Percentiles rank a stretch among this genome's conserved stretches.
phyloP scores from a whole-genome alignment of 2,797 vertebrate species.

The Tenualosa thibaudeaui region DNA sequence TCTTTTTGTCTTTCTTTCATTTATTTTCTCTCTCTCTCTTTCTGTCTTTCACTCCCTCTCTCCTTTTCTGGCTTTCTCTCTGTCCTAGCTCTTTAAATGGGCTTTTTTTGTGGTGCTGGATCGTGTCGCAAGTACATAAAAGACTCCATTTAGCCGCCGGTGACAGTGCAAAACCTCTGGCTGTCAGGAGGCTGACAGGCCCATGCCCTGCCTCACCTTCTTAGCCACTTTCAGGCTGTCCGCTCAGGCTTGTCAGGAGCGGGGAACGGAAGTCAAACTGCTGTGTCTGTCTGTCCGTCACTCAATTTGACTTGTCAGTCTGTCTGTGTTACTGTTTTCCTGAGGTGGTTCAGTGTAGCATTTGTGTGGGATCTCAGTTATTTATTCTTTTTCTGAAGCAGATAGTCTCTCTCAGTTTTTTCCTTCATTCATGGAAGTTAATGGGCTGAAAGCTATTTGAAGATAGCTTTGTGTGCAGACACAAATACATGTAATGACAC shows the following conservation, averaged over 20 bases:
- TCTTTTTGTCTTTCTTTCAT: not conserved
- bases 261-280: not conserved
- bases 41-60: not conserved
- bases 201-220: slow-evolving; percentile 10
- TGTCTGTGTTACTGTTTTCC: not conserved
- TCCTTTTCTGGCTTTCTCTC: slow-evolving; percentile 21
- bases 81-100: slow-evolving; percentile 60
- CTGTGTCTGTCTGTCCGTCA: not conserved
- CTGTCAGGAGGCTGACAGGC: slow-evolving; percentile 22
- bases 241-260: not conserved
- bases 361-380: not conserved
- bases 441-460: not conserved
- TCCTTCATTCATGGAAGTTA: not conserved
- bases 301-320: not conserved
- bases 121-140: slow-evolving; percentile 52
- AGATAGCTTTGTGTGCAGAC: not conserved
- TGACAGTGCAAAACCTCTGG: slow-evolving; percentile 48
- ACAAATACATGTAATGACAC: slow-evolving; percentile 5
- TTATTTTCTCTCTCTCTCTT: not conserved
- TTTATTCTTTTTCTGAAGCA: not conserved
- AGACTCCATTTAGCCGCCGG: slow-evolving; percentile 57
- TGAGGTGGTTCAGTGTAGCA: not conserved
- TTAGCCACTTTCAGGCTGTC: not conserved
- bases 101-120: slow-evolving; percentile 40
- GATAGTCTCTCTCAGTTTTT: not conserved